These are phyloP conservation scores for Sparus aurata DNA, from an alignment of 2,797 vertebrate genomes.

Conservation along the genomic window DNA sequence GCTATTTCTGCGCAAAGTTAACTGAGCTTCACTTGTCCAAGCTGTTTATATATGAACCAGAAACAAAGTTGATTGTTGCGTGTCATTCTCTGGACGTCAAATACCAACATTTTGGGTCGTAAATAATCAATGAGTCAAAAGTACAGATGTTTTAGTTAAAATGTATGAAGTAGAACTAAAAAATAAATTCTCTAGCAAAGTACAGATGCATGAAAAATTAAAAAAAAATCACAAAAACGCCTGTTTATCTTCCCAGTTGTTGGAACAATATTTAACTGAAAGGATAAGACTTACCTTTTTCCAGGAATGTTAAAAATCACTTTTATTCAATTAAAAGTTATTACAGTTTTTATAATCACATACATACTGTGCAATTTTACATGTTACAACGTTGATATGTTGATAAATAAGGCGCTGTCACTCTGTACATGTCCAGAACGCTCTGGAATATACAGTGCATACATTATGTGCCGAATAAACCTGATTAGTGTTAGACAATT, in stretches of 20 bases:
- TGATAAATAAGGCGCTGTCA: conserved; percentile 70
- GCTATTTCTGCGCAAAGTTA: too few species aligned
- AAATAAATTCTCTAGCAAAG: too few species aligned
- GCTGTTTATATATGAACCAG: too few species aligned
- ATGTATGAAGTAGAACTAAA: too few species aligned
- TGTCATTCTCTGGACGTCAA: too few species aligned
- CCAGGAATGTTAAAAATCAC: conserved; percentile 57
- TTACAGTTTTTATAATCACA: conserved; percentile 58
- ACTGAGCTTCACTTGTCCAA: too few species aligned
- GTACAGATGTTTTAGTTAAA: too few species aligned
- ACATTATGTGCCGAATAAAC: conserved; percentile 70
- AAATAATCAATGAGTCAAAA: too few species aligned
- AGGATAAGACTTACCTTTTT: conserved; percentile 24
- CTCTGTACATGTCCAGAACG: conserved; percentile 55
- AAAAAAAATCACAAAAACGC: too few species aligned
- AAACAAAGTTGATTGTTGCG: too few species aligned
- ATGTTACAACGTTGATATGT: conserved; percentile 66
- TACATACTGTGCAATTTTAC: conserved; percentile 71
- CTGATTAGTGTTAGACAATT: conserved; percentile 66
- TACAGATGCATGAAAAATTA: too few species aligned
- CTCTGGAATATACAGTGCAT: conserved; percentile 56
- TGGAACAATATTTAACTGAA: background rate
- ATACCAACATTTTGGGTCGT: too few species aligned
- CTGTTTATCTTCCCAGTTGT: background rate
- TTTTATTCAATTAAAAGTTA: conserved; percentile 72